A percentile compares a stretch with the other conserved stretches of the same genome.
Evolutionary conservation across 2,113 vertebrate genomes (phyloP).

Genomic region (Pedionomus torquatus): DNA sequence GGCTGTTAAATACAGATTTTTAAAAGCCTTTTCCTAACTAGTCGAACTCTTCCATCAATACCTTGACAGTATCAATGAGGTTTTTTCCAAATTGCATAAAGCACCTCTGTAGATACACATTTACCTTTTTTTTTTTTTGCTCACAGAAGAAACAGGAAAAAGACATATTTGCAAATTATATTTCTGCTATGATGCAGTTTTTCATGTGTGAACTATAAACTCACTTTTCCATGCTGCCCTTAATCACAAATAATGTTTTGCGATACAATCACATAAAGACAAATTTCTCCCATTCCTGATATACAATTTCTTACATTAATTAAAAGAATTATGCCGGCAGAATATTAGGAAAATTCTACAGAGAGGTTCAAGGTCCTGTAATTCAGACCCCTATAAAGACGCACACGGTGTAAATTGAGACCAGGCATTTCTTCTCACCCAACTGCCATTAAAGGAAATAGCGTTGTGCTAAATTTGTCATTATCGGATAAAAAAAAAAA

Average conservation of each 20-base stretch:
- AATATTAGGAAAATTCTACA: neutral
- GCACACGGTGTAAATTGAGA: neutral
- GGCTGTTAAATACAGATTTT: neutral
- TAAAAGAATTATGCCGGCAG: neutral
- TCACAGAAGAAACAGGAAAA: neutral
- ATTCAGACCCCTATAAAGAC: neutral
- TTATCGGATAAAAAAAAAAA: neutral
- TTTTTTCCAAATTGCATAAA: neutral
- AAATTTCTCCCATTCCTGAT: neutral
- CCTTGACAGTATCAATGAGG: fast-evolving
- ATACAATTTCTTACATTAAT: neutral
- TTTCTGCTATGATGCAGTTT: neutral
- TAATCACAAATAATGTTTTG: neutral
- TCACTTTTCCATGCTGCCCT: neutral
- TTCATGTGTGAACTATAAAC: neutral
- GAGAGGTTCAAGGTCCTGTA: neutral
- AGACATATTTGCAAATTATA: neutral
- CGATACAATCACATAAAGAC: neutral
- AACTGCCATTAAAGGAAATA: neutral
- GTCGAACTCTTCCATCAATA: neutral
- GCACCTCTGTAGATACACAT: neutral
- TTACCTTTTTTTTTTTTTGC: neutral
- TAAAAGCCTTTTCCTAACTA: neutral
- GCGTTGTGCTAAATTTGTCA: neutral
- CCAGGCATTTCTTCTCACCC: neutral